A percentile compares a stretch with the other conserved stretches of the same genome.
Conservation (phyloP, 2,888 invertebrate genomes). For the Heliconius ethilla region DNA sequence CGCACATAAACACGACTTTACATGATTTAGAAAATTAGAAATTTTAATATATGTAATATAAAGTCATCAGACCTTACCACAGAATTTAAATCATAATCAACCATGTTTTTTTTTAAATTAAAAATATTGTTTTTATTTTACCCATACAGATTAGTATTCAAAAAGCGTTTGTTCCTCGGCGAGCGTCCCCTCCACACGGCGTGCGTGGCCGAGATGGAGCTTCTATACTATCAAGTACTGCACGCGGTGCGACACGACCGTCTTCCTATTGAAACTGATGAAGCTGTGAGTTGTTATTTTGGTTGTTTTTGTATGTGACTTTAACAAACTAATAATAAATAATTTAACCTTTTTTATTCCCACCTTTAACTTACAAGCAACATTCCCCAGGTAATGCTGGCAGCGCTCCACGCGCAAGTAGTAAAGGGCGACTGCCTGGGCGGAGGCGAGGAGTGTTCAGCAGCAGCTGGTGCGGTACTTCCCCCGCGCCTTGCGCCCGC, state of each 20-base stretch:
- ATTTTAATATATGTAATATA: no score
- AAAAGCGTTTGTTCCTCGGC: slow-evolving; percentile 76
- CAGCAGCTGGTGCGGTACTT: slow-evolving; percentile 89
- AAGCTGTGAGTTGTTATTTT: slow-evolving; percentile 88
- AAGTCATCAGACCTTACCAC: no score
- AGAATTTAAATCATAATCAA: no score
- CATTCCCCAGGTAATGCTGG: slow-evolving; percentile 88
- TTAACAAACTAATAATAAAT: no score
- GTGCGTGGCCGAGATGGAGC: slow-evolving; percentile 94
- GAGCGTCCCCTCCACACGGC: slow-evolving; percentile 74
- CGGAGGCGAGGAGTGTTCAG: slow-evolving; percentile 84
- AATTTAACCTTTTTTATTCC: no score
- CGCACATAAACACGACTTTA: no score
- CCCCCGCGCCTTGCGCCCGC: slow-evolving; percentile 92
- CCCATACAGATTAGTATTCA: slow-evolving; percentile 65
- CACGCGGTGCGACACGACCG: slow-evolving; percentile 94
- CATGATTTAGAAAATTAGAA: no score
- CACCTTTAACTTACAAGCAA: no score
- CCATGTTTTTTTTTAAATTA: no score
- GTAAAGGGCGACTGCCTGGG: slow-evolving; percentile 93
- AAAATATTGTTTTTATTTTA: no score
- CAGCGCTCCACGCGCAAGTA: slow-evolving; percentile 95
- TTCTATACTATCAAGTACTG: slow-evolving; percentile 95
- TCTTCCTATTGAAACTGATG: slow-evolving; percentile 95
- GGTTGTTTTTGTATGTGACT: no score